Evolutionary conservation across 2,797 vertebrate species (phyloP), one percentile per base, ranked within the genome.

Genomic region (Spea hammondii): DNA sequence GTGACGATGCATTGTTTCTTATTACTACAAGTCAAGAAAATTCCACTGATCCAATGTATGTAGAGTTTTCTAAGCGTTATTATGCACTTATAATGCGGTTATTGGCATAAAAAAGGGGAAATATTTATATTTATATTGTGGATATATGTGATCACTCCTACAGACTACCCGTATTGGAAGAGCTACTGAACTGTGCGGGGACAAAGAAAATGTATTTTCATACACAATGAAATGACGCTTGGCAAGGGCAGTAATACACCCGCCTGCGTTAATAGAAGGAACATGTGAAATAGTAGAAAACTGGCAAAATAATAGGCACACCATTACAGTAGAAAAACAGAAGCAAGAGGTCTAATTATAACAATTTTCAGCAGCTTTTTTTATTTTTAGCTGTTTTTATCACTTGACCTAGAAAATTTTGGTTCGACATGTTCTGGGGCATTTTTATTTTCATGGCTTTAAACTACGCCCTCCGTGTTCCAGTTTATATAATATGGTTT

Each of bases 221-320:
- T 74, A 74, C 55, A 74, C 65, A 74, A 79, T 74, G 72, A 79
- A 74, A 5, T 69, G 65, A 73, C 64, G 51, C 78, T 74, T 59
- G 78, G 65, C 78, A 74, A 64, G 49, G 65, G 78, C 78, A 70
- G 46, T 8, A 4, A 62, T 32, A 74, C 14, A 62, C 47, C 47
- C 32, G 64, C 78, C 13, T 50, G 55, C 53, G 78, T 74, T 79
- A 79, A 74, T 79, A 74, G 65, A 74, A 74, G 45, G 48, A 79
- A 70, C 78, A 68, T 70, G 71, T 47, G 44, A 74, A 70, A 79
- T 70, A 47, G 71, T 66, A 79, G 62, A 74, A 69, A 74, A 68
- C 9, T 59, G 65, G 48, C 71, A 74, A 78, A 74, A 44, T 72
- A 79, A 74, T 74, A 69, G 54, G 47, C 17, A 44, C 14, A 49